These are phyloP conservation scores for Quadroppia sp. DNA, from an alignment of 2,888 invertebrate genomes.

Conservation along the genomic window DNA sequence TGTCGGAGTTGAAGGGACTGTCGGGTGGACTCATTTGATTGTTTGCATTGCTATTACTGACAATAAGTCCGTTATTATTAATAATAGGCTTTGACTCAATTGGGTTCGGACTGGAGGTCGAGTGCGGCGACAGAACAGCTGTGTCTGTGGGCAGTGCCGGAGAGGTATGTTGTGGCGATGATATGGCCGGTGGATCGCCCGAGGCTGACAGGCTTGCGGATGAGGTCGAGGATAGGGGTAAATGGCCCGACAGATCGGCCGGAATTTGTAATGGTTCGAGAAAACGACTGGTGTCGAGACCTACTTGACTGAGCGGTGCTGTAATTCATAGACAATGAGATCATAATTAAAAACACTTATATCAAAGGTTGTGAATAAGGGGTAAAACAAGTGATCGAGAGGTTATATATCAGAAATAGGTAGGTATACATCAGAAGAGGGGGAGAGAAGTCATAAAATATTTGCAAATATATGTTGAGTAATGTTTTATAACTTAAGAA, in stretches of 20 bases:
- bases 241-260: slow-evolving; percentile 19
- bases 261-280: slow-evolving; percentile 19
- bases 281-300: slow-evolving; percentile 20
- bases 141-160: slow-evolving; percentile 36
- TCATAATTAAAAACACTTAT: not conserved
- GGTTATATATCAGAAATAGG: no score
- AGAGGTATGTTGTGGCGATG: slow-evolving; percentile 39
- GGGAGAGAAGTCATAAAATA: no score
- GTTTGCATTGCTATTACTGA: not conserved
- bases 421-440: no score
- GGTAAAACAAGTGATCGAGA: no score
- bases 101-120: slow-evolving; percentile 51
- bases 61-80: slow-evolving; percentile 21
- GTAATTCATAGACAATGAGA: not conserved
- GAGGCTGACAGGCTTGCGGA: slow-evolving; percentile 11
- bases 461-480: slow-evolving; percentile 5
- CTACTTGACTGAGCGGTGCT: slow-evolving; percentile 25
- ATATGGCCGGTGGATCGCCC: slow-evolving; percentile 22
- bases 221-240: slow-evolving; percentile 25
- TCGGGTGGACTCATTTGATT: slow-evolving; percentile 49
- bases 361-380: no score
- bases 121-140: slow-evolving; percentile 32
- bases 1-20: slow-evolving; percentile 62
- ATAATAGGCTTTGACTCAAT: slow-evolving; percentile 31
- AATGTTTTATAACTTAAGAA: slow-evolving; percentile 12